Evolutionary conservation across 2,888 invertebrate species (phyloP), one percentile per base, ranked within the genome.

Genomic region (Myathropa florea): DNA sequence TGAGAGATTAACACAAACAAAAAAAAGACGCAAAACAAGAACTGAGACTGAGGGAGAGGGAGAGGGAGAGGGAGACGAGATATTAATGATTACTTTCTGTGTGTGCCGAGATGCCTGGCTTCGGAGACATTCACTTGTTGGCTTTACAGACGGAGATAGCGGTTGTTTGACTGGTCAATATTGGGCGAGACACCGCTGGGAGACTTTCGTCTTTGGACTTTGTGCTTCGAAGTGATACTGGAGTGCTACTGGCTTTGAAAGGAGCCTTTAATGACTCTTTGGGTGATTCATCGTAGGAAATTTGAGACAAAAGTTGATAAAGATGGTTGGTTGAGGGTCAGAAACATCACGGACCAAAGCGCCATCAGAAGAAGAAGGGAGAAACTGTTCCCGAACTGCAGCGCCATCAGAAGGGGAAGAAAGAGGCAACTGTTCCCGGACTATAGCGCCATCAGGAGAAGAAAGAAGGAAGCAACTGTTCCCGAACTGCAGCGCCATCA

Each of bases 91-190:
- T 59, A 18, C 14, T 67, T 65, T 79, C 30, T 46, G 23, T 80
- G 28, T 53, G 59, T 3, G 46, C n/a, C 7, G 53, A 70, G 64
- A 64, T 60, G 57, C 12, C 60, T 26, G 57, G 33, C 23, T 57
- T 68, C 46, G 21, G n/a, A 72, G 33, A 61, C 30, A 14, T 78
- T 78, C 12, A 83, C 83, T 78, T 83, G 46, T 68, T 33, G 55
- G 39, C 23, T 83, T 18, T 71, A 23, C 14, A 14, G 28, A n/a
- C 28, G n/a, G 18, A 18, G 46, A 23, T 23, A 26, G 28, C 3
- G 28, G 59, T 28, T 26, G 14, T 24, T n/a, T 28, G 26, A 26
- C 28, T 60, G 26, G 28, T 60, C 26, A 28, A 46, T 46, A 46
- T 46, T 46, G n/a, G 46, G 18, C 1, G 1, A 46, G 46, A n/a